Percentiles rank a stretch among this genome's conserved stretches.
Conservation (phyloP, 2,113 vertebrate species). For the Ptilonorhynchus violaceus region DNA sequence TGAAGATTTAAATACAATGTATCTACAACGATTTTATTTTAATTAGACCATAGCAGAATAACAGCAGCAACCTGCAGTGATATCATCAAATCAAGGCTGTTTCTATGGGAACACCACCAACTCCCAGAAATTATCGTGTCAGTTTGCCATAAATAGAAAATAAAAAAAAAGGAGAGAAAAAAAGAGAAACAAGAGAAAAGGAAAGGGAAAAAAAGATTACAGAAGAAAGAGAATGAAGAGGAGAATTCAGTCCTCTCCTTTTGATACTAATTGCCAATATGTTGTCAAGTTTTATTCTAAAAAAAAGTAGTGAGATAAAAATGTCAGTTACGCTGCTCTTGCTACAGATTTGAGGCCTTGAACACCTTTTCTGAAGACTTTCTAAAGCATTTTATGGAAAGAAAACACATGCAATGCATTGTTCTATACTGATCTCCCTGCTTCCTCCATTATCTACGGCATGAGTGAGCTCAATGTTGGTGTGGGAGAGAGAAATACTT, state of each 20-base stretch:
- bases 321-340: neutral
- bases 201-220: neutral
- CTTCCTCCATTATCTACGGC: neutral
- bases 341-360: neutral
- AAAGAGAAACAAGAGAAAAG: neutral
- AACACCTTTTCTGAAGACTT: neutral
- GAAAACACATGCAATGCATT: neutral
- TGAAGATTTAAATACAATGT: conserved; percentile 35
- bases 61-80: conserved; percentile 61
- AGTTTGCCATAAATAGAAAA: conserved; percentile 65
- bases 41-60: conserved; percentile 53
- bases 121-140: conserved; percentile 65
- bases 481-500: neutral
- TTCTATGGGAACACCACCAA: conserved; percentile 74
- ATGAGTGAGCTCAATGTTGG: neutral
- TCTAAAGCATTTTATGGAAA: neutral
- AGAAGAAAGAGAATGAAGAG: neutral
- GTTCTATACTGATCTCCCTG: neutral
- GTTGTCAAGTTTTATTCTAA: neutral
- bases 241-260: neutral
- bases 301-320: neutral
- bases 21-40: conserved; percentile 46
- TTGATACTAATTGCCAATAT: neutral
- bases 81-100: conserved; percentile 69
- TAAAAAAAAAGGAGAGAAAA: neutral